Base-by-base conservation (phyloP, 2,888 invertebrate genomes). In the Melipona beecheii region DNA sequence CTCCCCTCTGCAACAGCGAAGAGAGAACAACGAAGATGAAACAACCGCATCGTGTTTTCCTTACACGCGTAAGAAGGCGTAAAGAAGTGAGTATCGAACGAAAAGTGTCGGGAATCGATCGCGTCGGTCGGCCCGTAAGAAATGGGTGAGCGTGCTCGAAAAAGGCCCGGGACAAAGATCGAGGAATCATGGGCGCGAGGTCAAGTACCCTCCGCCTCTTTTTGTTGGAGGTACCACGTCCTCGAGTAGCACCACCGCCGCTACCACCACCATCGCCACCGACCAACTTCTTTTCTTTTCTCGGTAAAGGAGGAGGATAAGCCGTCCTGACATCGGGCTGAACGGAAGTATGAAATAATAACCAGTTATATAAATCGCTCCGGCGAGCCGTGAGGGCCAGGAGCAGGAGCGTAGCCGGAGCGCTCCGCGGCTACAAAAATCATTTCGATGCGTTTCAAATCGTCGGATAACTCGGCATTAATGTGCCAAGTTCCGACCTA, bases 1-100 rank as follows among this genome's bases (percentile, higher is more conserved):
- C 95, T 96, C 86, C 96, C 96, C 94, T 98, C 97, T 96, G 96
- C 89, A 50, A 36, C 0, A 31, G 27, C 2, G 0, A 17, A 4
- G 49, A 66, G 60, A 66, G 17, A 62, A 71, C 4, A 75, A 21
- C 64, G 3, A 19, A 15, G 6, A 68, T 0, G 54, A 27, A 36
- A 4, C 5, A 13, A 27, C 9, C 19, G 27, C 31, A n/a, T 4
- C 2, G 9, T 3, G 17, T 66, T 66, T 24, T 17, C 17, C 43
- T 43, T 43, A 9, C 9, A 43, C 9, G 24, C 3, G 17, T n/a
- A n/a, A n/a, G n/a, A n/a, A 4, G 17, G 19, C 24, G 24, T 15
- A 19, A 17, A n/a, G 60, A 50, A 9, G 9, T 2, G 43, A 65
- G 65, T 6, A 21, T 13, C 36, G 43, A 6, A n/a, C 3, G 11